Evolutionary conservation across 2,797 vertebrate genomes (phyloP), one percentile per base, ranked within the genome.

Genomic region (Diplodus sargus): DNA sequence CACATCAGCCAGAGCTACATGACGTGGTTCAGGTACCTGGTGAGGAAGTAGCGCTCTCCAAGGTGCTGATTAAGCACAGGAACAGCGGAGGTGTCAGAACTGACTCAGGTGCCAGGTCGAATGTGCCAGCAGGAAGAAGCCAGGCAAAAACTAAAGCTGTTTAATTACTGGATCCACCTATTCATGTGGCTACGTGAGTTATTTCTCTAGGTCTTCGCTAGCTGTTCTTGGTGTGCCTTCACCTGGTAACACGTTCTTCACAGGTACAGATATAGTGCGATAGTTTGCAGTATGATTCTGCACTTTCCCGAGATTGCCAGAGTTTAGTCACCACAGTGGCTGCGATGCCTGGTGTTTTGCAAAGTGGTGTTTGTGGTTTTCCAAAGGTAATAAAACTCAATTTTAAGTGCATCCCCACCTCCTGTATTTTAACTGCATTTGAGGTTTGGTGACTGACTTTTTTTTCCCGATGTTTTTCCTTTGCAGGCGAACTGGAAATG

Each of bases 321-420:
- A 61, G 51, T 76, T 81, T 78, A 54, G 16, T 75, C 58, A 79
- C 68, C 28, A 70, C 52, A 30, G 20, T 65, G 62, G 58, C 51
- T 63, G 48, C 22, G 52, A 42, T 45, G 51, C 81, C 70, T 76
- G 75, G 34, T 60, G 58, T 63, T 80, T 74, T 70, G 53, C 59
- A 51, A 78, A 74, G 54, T 10, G 45, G 17, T 22, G 2, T 70
- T 63, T 81, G 79, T 70, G 43, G 49, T 74, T 83, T 73, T 79
- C 30, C 58, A 64, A 78, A 54, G 45, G 83, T 69, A 74, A 75
- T 56, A 58, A 67, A 81, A 72, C 17, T 69, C 6, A 0, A 14
- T 34, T 85, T 81, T 61, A 39, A 61, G 22, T 53, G 52, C 57
- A 57, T 74, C 43, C 17, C 52, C 69, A 47, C 54, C 22, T 28